Evolutionary conservation across 2,888 invertebrate genomes (phyloP).

Genomic region (Druceiella hillmani): DNA sequence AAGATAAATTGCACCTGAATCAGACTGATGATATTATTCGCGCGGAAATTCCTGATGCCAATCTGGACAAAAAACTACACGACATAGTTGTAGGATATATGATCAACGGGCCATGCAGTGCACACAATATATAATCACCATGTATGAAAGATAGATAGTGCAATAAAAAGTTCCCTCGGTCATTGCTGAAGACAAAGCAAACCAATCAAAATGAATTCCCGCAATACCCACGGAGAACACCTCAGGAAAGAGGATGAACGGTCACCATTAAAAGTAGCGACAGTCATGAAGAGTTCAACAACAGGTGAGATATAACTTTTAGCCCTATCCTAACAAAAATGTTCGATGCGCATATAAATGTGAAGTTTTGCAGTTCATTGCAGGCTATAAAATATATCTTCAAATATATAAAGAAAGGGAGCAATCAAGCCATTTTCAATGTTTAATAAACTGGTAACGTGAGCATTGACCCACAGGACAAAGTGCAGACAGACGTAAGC

Average conservation of each 20-base stretch:
- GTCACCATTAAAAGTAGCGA: no score
- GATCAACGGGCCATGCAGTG: conserved; percentile 7
- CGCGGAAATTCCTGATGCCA: conserved; percentile 29
- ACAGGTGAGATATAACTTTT: conserved; percentile 25
- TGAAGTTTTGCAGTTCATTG: no score
- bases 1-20: conserved; percentile 26
- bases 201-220: conserved; percentile 4
- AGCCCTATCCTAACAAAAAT: conserved; percentile 22
- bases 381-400: conserved; percentile 7
- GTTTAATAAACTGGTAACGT: no score
- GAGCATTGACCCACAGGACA: no score
- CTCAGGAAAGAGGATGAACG: no score
- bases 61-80: conserved; percentile 20
- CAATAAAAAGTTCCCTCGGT: no score
- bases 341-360: conserved; percentile 26
- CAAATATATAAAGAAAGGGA: no score
- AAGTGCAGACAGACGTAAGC: no score
- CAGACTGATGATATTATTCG: conserved; percentile 30
- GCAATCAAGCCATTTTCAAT: no score
- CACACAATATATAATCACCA: conserved; percentile 12
- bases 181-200: conserved; percentile 9
- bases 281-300: conserved; percentile 19
- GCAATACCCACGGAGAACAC: conserved; percentile 19
- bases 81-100: conserved; percentile 18
- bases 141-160: conserved; percentile 26